Base-by-base conservation (phyloP, 2,113 vertebrate species). In the Hippolais icterina region DNA sequence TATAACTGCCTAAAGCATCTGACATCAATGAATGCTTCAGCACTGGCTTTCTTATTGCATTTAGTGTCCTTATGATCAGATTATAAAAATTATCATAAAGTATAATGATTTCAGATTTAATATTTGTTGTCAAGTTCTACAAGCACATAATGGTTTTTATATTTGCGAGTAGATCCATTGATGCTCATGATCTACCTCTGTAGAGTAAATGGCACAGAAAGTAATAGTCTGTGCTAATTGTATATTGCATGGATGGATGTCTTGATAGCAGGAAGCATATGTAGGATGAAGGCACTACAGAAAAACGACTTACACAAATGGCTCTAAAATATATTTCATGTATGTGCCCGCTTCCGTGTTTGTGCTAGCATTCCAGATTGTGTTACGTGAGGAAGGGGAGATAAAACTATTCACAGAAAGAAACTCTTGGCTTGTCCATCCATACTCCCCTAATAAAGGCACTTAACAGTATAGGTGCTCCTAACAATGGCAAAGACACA, bases 61-160 rank as follows among this genome's bases (percentile, higher is more conserved):
- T 94, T 86, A 59, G 41, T 41, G 8, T 77, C 63, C 64, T 86
- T 77, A 37, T 59, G 39, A 93, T 93, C 64, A 74, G 44, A 83
- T 92, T 83, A 87, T 93, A 78, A 90, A 94, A 94, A 88, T 78
- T 83, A 71, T 31, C 50, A 35, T 80, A 24, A 88, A 75, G 31
- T 53, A 56, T 63, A 88, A 80, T 88, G 57, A 90, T 75, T 76
- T 54, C 68, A 83, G 47, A 53, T 96, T 88, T 75, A 71, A 29
- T 74, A 68, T 44, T 89, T 12, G 6, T 87, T 90, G 42, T 41
- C 28, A 64, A 52, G 20, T 86, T 83, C 60, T 89, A 24, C 71
- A 82, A 90, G 72, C 64, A 68, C 83, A 37, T 70, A 71, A 66
- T 86, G 64, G 31, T 27, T 71, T 94, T 93, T 93, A 39, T 47